A percentile compares a stretch with the other conserved stretches of the same genome.
These are phyloP conservation scores for Germaria angustata DNA, from an alignment of 2,888 invertebrate genomes.

Conservation along the genomic window DNA sequence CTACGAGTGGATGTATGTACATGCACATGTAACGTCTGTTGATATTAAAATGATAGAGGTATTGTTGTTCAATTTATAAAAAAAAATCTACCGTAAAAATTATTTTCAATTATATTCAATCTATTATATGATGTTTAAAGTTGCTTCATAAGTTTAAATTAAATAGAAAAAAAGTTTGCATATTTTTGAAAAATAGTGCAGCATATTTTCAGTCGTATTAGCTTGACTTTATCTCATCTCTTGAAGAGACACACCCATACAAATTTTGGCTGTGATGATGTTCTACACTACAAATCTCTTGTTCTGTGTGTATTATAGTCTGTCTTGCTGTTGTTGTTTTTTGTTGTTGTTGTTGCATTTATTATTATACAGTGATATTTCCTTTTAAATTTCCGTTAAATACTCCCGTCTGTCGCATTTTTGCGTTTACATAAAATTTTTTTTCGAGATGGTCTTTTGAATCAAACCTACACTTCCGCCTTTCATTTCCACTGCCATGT, in stretches of 20 bases:
- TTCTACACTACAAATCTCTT: not conserved
- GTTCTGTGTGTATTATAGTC: not conserved
- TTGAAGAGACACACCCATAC: conserved; percentile 31
- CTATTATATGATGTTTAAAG: too few species aligned
- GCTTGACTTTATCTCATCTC: not conserved
- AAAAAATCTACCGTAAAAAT: too few species aligned
- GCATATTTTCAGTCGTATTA: conserved; percentile 18
- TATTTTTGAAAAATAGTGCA: not conserved
- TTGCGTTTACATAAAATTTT: not conserved
- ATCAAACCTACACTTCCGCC: conserved; percentile 63
- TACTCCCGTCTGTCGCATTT: conserved; percentile 1
- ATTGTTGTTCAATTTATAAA: not conserved
- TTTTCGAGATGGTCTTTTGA: conserved; percentile 46
- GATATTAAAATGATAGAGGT: too few species aligned
- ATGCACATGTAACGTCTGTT: too few species aligned
- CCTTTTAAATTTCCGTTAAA: conserved; percentile 62
- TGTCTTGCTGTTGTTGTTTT: not conserved
- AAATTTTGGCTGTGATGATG: not conserved
- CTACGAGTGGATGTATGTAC: too few species aligned
- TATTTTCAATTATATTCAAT: too few species aligned
- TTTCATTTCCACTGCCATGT: conserved; percentile 40
- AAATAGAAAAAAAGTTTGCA: too few species aligned
- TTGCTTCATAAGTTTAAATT: too few species aligned
- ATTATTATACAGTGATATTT: conserved; percentile 40
- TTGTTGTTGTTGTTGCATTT: too few species aligned